Base-by-base conservation (phyloP, 2,888 invertebrate species). In the Metellina segmentata region DNA sequence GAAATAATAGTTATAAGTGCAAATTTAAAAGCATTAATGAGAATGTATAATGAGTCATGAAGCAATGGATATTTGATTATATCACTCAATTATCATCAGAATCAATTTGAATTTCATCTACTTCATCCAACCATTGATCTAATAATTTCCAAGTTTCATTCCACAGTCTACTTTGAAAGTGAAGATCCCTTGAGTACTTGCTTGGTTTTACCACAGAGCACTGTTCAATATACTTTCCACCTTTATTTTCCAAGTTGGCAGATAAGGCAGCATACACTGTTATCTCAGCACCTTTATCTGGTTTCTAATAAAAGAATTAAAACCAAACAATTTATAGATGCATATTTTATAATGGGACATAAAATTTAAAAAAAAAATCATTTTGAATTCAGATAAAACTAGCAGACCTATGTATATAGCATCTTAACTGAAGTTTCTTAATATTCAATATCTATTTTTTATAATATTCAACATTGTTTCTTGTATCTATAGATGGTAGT, bases 151-250 rank as follows among this genome's bases (percentile, higher is more conserved):
- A 93, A 7, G 97, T 97, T 91, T 96, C 95, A 89, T 97, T 95
- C 95, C 97, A 97, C 70, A 98, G 95, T 94, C 96, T 96, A 94
- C 96, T 96, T 95, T 97, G 97, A 85, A 96, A 94, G 4, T 96
- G 95, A 69, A 95, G 94, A 94, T 96, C 95, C 92, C 96, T 96
- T 5, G 97, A 97, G 93, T 91, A 90, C 75, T 90, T 52, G 77
- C 93, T 93, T 34, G 94, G 89, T 77, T 90, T 82, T 61, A 91
- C 86, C 49, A 88, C 96, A 92, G 96, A 95, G 94, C 98, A 97
- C 94, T 98, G 98, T 94, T 96, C 97, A 61, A 98, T 96, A 94
- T 98, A 98, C 6, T 96, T 95, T n/a, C 98, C 98, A 1, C 98
- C 97, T 94, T 96, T 96, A 6, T 96, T 96, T 94, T 97, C 97